Percentiles rank a stretch among this genome's conserved stretches.
These are phyloP conservation scores for Myanophis thanlyinensis DNA, from an alignment of 2,113 vertebrate genomes.

Conservation along the genomic window DNA sequence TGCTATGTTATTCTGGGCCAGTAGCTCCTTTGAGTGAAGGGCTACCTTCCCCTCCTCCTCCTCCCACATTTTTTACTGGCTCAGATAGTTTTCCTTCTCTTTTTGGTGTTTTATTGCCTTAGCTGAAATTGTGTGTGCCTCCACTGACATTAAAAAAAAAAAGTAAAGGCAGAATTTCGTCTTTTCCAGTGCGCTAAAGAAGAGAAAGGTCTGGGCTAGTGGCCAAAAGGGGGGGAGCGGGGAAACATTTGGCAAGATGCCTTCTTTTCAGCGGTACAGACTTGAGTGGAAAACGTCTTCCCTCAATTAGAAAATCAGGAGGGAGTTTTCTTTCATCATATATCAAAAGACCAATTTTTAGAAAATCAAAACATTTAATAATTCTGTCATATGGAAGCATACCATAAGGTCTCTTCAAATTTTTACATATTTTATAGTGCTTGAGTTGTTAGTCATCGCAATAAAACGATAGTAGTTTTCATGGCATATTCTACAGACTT, in stretches of 20 bases:
- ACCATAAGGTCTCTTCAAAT: not conserved
- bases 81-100: constrained; percentile 25
- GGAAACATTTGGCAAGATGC: constrained; percentile 17
- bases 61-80: constrained; percentile 16
- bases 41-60: not conserved
- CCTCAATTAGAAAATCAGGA: constrained; percentile 2
- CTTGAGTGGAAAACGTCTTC: not conserved
- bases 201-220: constrained; percentile 28
- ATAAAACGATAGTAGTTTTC: constrained; percentile 11
- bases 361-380: constrained; percentile 33
- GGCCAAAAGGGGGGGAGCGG: not conserved
- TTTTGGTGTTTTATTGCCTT: constrained; percentile 4
- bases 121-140: constrained; percentile 30
- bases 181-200: constrained; percentile 33
- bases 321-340: constrained; percentile 24
- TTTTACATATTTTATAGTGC: constrained; percentile 13
- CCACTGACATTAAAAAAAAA: constrained; percentile 9
- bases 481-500: constrained; percentile 18
- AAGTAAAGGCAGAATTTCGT: constrained; percentile 41
- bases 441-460: constrained; percentile 17
- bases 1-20: constrained; percentile 20
- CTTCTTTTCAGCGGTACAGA: not conserved
- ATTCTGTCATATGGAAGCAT: constrained; percentile 29
- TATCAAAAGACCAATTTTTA: constrained; percentile 32
- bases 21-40: constrained; percentile 27